Percentiles rank a stretch among this genome's conserved stretches.
Evolutionary conservation across 2,113 vertebrate genomes (phyloP).

Genomic region (Oenanthe melanoleuca): DNA sequence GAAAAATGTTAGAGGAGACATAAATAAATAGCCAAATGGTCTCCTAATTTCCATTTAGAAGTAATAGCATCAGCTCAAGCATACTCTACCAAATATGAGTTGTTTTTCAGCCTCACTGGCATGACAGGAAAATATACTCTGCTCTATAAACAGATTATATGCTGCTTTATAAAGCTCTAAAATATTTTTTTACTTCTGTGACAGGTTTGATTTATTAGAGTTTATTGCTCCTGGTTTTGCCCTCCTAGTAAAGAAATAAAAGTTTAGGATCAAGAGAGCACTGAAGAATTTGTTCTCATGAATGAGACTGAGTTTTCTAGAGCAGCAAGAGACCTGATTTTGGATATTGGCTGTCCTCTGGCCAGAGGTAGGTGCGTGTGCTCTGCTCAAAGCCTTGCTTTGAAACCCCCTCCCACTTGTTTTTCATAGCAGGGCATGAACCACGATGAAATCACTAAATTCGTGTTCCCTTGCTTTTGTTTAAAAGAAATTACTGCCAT

Average conservation of each 20-base stretch:
- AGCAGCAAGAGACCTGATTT: not conserved
- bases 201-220: slow-evolving; percentile 7
- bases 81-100: not conserved
- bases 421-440: slow-evolving; percentile 55
- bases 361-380: not conserved
- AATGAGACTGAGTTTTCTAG: not conserved
- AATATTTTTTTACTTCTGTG: slow-evolving; percentile 41
- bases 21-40: not conserved
- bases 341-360: not conserved
- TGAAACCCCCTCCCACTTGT: slow-evolving; percentile 10
- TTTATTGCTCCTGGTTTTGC: slow-evolving; percentile 26
- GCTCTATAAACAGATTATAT: slow-evolving; percentile 23
- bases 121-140: slow-evolving; percentile 35
- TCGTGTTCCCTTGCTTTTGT: slow-evolving; percentile 2
- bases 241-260: slow-evolving; percentile 9
- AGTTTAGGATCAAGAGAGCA: not conserved
- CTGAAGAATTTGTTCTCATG: not conserved
- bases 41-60: slow-evolving; percentile 10
- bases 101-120: slow-evolving; percentile 17
- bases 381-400: not conserved
- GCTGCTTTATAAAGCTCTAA: slow-evolving; percentile 35
- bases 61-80: not conserved
- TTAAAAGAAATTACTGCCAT: slow-evolving; percentile 31
- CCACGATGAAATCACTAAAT: slow-evolving; percentile 39
- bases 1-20: not conserved